Evolutionary conservation across 2,113 vertebrate species (phyloP), one percentile per base, ranked within the genome.

Genomic region (Cheilinus undulatus): DNA sequence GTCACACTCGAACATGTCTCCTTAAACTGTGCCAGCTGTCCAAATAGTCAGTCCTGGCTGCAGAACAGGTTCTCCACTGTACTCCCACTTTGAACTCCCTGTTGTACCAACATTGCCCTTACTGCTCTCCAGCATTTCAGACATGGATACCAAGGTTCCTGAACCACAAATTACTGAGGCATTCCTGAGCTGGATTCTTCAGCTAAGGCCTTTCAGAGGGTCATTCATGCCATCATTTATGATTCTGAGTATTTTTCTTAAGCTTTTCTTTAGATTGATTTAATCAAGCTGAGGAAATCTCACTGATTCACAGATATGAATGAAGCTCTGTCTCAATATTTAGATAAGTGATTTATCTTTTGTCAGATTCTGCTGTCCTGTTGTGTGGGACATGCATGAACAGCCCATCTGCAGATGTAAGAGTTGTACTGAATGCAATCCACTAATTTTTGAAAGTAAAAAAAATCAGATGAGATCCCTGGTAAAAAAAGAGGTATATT

Each of bases 1-100:
- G 61, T 78, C 73, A 46, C 72, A 73, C 71, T 70, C 69, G 20
- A 82, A 92, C 71, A 82, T 22, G 86, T 91, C 67, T 91, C 88
- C 82, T 93, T 95, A 93, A 95, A 88, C 4, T 88, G 87, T 93
- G 94, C 94, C 96, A 96, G 96, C 96, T 95, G 95, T 91, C 82
- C 73, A 93, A 95, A 95, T 89, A 90, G 83, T 83, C 82, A 27
- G 43, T 80, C 2, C 62, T 50, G 60, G 83, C 82, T 89, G 86
- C 91, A 90, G 95, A 94, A 95, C 93, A 94, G 94, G 82, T 92
- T 90, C 93, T 85, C 88, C 76, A 86, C 95, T 95, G 93, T 89
- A 85, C 84, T 92, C 82, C 68, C 1, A 72, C 93, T 92, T 94
- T 94, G 91, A 95, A 95, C 86, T 91, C 90, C 40, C 69, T 83